phyloP scores from a whole-genome alignment of 2,113 vertebrate genomes.

The Carettochelys insculpta region DNA sequence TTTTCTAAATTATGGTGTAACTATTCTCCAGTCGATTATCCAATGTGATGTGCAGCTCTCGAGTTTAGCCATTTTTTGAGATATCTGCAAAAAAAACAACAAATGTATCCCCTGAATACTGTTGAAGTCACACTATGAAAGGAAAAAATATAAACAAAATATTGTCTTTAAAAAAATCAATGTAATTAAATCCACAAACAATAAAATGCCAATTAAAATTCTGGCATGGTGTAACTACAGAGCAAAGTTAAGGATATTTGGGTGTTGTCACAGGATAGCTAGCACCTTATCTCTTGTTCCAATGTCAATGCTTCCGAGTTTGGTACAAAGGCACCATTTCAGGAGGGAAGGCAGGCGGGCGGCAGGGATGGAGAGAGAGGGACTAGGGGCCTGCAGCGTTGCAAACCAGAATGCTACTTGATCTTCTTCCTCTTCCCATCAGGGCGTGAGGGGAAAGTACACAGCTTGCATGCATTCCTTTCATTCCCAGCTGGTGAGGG shows the following conservation, averaged over 20 bases:
- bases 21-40: neutral
- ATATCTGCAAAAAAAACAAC: neutral
- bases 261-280: neutral
- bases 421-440: too few species aligned
- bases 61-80: neutral
- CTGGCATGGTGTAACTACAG: neutral
- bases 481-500: too few species aligned
- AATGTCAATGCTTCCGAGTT: neutral
- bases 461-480: too few species aligned
- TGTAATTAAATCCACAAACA: neutral
- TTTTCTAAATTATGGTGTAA: neutral
- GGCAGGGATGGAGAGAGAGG: too few species aligned
- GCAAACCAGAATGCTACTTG: too few species aligned
- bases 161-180: neutral
- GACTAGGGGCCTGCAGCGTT: too few species aligned
- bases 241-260: neutral
- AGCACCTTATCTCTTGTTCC: neutral
- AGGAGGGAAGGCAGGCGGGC: too few species aligned
- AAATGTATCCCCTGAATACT: neutral
- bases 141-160: neutral
- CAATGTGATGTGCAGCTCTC: neutral
- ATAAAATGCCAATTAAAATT: neutral
- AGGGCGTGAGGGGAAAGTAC: too few species aligned
- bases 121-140: neutral
- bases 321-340: neutral